Evolutionary conservation across 2,888 invertebrate genomes (phyloP).

Genomic region (Lycaena phlaeas): DNA sequence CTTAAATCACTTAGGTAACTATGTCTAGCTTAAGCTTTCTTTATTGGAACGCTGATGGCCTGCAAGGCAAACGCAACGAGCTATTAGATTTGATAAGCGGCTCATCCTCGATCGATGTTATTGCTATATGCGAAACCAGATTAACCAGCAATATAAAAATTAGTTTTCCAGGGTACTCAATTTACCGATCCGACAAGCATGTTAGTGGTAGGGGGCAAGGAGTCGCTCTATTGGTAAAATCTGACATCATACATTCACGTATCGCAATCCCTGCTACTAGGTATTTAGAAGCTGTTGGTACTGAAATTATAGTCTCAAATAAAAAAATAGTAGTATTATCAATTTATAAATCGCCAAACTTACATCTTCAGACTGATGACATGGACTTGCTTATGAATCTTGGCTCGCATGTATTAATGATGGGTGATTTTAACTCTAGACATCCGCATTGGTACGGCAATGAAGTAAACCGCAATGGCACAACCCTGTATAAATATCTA

Average conservation of each 20-base stretch:
- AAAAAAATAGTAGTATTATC: constrained; percentile 11
- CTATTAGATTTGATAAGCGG: background rate
- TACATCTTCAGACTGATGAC: too few relatives aligned
- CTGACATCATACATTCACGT: background rate
- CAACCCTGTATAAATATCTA: too few relatives aligned
- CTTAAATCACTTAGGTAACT: background rate
- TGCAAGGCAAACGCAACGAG: background rate
- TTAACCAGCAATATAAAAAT: too few relatives aligned
- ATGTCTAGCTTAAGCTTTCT: background rate
- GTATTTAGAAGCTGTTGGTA: constrained; percentile 3
- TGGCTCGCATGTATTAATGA: too few relatives aligned
- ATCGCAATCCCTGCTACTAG: background rate
- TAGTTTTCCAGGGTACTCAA: too few relatives aligned
- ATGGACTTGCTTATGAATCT: too few relatives aligned
- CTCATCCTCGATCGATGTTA: too few relatives aligned
- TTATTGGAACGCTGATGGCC: background rate
- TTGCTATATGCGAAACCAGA: too few relatives aligned
- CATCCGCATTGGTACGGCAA: too few relatives aligned
- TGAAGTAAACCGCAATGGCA: too few relatives aligned
- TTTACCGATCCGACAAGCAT: constrained; percentile 1
- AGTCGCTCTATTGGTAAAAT: constrained; percentile 1
- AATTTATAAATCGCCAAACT: constrained; percentile 16
- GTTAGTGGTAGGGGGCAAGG: constrained; percentile 4
- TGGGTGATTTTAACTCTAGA: too few relatives aligned
- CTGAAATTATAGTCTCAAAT: background rate